Evolutionary conservation across 2,888 invertebrate species (phyloP).

Genomic region (Phytoseiulus persimilis): DNA sequence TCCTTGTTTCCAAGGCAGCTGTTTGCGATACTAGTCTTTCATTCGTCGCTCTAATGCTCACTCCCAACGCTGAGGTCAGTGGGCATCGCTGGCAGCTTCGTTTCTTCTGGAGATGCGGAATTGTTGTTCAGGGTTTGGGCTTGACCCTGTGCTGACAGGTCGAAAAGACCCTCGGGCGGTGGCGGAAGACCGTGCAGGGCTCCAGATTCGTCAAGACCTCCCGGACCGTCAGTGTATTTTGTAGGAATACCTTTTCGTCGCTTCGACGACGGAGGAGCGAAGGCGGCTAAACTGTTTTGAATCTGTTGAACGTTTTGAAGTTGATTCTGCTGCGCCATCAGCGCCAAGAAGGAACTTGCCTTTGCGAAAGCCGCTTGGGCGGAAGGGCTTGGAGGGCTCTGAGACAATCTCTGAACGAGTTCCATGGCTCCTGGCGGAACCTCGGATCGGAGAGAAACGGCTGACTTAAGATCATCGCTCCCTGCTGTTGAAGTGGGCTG

Average conservation of each 20-base stretch:
- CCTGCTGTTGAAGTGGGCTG: slow-evolving; percentile 27
- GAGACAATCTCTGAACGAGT: slow-evolving; percentile 32
- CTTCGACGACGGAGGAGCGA: slow-evolving; percentile 41
- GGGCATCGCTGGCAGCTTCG: slow-evolving; percentile 18
- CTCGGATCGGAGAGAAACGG: slow-evolving; percentile 26
- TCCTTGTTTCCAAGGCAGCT: neutral
- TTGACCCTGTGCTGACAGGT: slow-evolving; percentile 13
- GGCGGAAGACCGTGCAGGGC: slow-evolving; percentile 25
- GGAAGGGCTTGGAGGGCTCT: slow-evolving; percentile 37
- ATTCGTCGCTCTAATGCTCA: slow-evolving; percentile 5
- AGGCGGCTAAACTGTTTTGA: slow-evolving; percentile 34
- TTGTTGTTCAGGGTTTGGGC: slow-evolving; percentile 32
- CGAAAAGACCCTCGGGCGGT: slow-evolving; percentile 25
- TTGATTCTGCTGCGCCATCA: slow-evolving; percentile 39
- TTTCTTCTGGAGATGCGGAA: neutral
- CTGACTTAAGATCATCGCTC: slow-evolving; percentile 24
- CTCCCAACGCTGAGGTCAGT: slow-evolving; percentile 32
- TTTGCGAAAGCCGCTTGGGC: slow-evolving; percentile 34
- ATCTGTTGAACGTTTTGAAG: slow-evolving; percentile 28
- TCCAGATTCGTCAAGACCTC: slow-evolving; percentile 13
- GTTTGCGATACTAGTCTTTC: neutral
- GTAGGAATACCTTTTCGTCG: slow-evolving; percentile 42
- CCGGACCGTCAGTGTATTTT: slow-evolving; percentile 40
- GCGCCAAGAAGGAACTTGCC: slow-evolving; percentile 38
- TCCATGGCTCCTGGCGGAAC: slow-evolving; percentile 24